A percentile compares a stretch with the other conserved stretches of the same genome.
These are phyloP conservation scores for Rhingia campestris DNA, from an alignment of 2,888 invertebrate species.

Conservation along the genomic window DNA sequence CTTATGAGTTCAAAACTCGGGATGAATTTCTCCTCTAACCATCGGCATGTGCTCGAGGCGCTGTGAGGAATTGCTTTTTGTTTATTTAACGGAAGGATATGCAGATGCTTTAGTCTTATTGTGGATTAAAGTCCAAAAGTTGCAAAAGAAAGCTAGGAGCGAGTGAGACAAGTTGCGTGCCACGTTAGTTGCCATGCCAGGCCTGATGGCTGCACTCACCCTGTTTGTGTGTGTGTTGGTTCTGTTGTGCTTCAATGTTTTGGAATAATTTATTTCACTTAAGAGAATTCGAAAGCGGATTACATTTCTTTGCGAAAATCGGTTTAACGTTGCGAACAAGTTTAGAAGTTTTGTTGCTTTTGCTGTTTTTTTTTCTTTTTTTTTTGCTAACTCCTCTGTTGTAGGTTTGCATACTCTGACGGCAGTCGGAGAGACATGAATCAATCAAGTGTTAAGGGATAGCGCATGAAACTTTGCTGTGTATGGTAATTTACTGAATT, in stretches of 20 bases:
- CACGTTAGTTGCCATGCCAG: slow-evolving; percentile 7
- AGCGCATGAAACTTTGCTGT: slow-evolving; percentile 34
- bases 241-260: slow-evolving; percentile 51
- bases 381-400: too few species aligned
- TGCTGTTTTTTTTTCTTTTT: slow-evolving; percentile 9
- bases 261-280: slow-evolving; percentile 71
- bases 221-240: background rate
- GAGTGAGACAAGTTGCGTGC: slow-evolving; percentile 38
- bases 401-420: too few species aligned
- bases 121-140: slow-evolving; percentile 67
- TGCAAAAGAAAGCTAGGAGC: background rate
- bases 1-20: slow-evolving; percentile 44
- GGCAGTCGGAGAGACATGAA: slow-evolving; percentile 17
- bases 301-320: slow-evolving; percentile 49
- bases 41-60: slow-evolving; percentile 3
- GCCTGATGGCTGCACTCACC: background rate
- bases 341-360: slow-evolving; percentile 39
- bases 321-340: slow-evolving; percentile 49
- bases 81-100: slow-evolving; percentile 64
- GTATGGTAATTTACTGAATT: slow-evolving; percentile 29
- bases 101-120: slow-evolving; percentile 58
- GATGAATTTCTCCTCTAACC: slow-evolving; percentile 12
- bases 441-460: slow-evolving; percentile 64
- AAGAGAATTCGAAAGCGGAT: slow-evolving; percentile 59
- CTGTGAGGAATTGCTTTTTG: slow-evolving; percentile 32